phyloP scores from a whole-genome alignment of 2,113 vertebrate genomes.

The Dasyornis broadbenti region DNA sequence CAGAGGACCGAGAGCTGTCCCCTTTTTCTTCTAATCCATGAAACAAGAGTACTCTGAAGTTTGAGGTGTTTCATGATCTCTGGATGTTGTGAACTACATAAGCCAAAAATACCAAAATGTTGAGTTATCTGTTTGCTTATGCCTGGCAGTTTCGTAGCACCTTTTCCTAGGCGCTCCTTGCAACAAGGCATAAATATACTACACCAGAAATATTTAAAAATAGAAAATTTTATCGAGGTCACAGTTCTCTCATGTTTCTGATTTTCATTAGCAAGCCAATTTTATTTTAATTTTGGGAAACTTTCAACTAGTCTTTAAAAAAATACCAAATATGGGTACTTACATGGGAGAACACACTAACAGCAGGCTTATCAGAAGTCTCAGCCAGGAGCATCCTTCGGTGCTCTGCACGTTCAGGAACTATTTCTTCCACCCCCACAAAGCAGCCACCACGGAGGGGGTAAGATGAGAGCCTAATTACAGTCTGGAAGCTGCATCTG shows the following conservation, averaged over 20 bases:
- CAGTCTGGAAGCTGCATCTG: neutral
- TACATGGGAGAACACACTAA: neutral
- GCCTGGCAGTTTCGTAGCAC: neutral
- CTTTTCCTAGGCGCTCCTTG: neutral
- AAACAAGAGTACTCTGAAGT: neutral
- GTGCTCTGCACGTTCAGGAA: neutral
- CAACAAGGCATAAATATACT: neutral
- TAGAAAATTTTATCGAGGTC: neutral
- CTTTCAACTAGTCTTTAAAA: neutral
- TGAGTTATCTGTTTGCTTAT: neutral
- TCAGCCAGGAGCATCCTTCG: neutral
- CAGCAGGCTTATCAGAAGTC: neutral
- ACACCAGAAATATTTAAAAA: neutral
- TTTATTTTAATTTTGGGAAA: neutral
- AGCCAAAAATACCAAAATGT: neutral
- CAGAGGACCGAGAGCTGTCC: accelerated
- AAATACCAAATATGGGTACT: neutral
- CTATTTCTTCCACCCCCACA: neutral
- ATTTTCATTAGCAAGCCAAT: constrained; percentile 1
- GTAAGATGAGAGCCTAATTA: neutral
- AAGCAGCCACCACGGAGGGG: accelerated
- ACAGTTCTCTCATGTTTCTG: neutral
- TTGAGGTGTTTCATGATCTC: neutral
- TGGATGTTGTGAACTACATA: neutral
- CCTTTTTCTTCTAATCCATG: neutral